These are phyloP conservation scores for Alethe castanea DNA, from an alignment of 2,113 vertebrate species.

Conservation along the genomic window DNA sequence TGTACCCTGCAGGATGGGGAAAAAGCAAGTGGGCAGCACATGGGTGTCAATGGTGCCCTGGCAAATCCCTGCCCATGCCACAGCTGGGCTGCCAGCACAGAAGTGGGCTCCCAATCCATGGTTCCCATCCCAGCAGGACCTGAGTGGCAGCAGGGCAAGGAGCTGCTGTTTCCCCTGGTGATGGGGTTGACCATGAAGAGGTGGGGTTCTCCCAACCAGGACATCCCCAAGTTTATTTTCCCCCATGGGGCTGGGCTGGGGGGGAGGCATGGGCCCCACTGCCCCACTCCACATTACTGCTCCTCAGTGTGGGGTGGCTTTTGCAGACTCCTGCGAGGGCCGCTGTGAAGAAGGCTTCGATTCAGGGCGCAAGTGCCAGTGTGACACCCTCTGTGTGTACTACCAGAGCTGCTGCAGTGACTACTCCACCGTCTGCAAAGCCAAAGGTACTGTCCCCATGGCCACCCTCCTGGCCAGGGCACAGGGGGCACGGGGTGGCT, in stretches of 20 bases:
- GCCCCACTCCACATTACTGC: accelerated
- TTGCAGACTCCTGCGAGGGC: conserved; percentile 84
- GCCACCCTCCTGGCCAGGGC: neutral
- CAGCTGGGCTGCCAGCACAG: accelerated
- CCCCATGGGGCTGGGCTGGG: neutral
- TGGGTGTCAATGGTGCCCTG: accelerated
- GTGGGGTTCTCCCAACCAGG: neutral
- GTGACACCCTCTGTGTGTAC: conserved; percentile 89
- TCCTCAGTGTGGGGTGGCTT: neutral
- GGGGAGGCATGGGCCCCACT: accelerated
- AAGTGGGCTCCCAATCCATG: neutral
- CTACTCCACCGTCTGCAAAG: conserved; percentile 75
- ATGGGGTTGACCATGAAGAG: neutral
- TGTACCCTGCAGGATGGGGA: neutral
- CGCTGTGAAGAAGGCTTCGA: conserved; percentile 86
- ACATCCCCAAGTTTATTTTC: accelerated
- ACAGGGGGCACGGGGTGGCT: neutral
- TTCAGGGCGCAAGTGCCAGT: conserved; percentile 80
- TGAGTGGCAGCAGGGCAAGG: neutral
- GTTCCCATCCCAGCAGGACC: neutral
- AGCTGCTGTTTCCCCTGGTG: neutral
- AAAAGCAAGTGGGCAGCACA: neutral
- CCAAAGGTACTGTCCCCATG: conserved; percentile 67
- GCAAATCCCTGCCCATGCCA: neutral
- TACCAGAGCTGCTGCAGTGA: conserved; percentile 93